Percentiles rank a stretch among this genome's conserved stretches.
phyloP scores from a whole-genome alignment of 2,888 invertebrate species.

The Rhaphigaster nebulosa region DNA sequence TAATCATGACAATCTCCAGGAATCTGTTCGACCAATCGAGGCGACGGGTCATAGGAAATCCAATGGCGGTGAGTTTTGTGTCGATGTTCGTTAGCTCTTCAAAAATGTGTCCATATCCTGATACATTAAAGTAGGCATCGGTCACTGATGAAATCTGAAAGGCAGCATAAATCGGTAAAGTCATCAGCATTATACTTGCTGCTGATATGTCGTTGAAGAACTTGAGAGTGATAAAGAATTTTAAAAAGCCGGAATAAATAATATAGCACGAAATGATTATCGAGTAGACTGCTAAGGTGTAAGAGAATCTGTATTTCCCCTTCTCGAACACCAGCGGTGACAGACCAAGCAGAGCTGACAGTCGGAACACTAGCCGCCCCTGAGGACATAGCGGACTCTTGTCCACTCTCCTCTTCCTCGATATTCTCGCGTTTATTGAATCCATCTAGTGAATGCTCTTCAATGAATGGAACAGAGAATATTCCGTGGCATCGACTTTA shows the following conservation, averaged over 20 bases:
- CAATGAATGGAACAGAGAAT: background rate
- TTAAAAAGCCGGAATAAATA: background rate
- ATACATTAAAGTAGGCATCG: background rate
- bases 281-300: background rate
- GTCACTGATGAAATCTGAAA: background rate
- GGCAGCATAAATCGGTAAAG: background rate
- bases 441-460: background rate
- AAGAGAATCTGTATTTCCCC: background rate
- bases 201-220: background rate
- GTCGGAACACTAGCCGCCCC: background rate
- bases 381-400: background rate
- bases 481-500: background rate
- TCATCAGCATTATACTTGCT: background rate
- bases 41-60: background rate
- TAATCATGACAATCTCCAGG: background rate
- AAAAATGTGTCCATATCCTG: background rate
- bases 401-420: background rate
- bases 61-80: background rate
- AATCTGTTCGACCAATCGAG: background rate
- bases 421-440: background rate
- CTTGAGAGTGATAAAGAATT: fast-evolving
- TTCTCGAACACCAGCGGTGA: background rate
- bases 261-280: background rate
- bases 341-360: background rate
- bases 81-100: background rate